phyloP scores from a whole-genome alignment of 2,797 vertebrate species.

The Peromyscus eremicus region DNA sequence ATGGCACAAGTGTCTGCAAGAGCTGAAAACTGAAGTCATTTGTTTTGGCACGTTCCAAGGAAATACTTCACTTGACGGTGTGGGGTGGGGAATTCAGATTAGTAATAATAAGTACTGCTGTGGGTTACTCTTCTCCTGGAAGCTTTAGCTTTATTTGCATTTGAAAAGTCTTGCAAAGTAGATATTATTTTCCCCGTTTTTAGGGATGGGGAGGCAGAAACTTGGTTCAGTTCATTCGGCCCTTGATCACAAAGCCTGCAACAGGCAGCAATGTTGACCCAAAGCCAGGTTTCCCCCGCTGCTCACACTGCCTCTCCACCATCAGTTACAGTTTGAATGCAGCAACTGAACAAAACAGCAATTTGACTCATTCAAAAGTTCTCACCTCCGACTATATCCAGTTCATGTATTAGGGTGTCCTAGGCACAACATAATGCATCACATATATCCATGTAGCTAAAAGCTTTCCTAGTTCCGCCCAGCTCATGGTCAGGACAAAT shows the following conservation, averaged over 20 bases:
- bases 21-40: accelerated
- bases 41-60: not conserved
- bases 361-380: not conserved
- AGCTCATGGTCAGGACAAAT: too few relatives aligned
- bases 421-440: not conserved
- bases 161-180: not conserved
- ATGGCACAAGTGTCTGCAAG: too few relatives aligned
- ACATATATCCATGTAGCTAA: not conserved
- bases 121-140: not conserved
- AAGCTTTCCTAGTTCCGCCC: too few relatives aligned
- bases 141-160: not conserved
- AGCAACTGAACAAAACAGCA: too few relatives aligned
- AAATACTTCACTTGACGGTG: not conserved
- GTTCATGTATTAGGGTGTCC: not conserved
- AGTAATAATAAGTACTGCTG: not conserved
- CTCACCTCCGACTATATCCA: not conserved
- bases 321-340: not conserved
- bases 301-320: not conserved
- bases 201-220: not conserved
- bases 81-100: too few relatives aligned
- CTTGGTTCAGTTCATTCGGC: not conserved
- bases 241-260: not conserved
- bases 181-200: not conserved
- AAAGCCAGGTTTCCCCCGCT: not conserved
- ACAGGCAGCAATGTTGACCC: not conserved